Conservation (phyloP, 2,888 invertebrate species). For the Unio pictorum region DNA sequence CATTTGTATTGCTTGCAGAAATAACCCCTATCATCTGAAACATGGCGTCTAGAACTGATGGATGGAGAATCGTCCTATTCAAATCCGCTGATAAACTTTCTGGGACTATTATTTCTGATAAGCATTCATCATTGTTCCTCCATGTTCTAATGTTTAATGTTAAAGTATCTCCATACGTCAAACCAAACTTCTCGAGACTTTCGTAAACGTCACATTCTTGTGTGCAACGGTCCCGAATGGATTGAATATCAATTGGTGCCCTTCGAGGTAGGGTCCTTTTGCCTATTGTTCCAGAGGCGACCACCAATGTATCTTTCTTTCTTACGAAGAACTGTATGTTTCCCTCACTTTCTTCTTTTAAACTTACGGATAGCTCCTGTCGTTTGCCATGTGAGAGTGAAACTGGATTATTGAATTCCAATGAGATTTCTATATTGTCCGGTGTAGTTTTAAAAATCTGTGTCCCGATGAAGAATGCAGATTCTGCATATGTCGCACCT, state of each 20-base stretch:
- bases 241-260: slow-evolving; percentile 6
- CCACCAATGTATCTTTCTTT: neutral
- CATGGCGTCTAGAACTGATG: slow-evolving; percentile 44
- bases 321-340: neutral
- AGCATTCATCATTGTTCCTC: slow-evolving; percentile 30
- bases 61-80: slow-evolving; percentile 36
- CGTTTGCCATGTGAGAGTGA: slow-evolving; percentile 1
- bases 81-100: slow-evolving; percentile 26
- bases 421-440: neutral
- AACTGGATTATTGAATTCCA: neutral
- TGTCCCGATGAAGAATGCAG: slow-evolving; percentile 27
- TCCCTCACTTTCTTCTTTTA: too few relatives aligned
- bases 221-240: slow-evolving; percentile 16
- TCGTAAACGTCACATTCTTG: slow-evolving; percentile 17
- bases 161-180: slow-evolving; percentile 28
- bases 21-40: slow-evolving; percentile 40
- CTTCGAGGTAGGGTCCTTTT: too few relatives aligned
- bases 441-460: neutral
- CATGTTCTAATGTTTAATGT: slow-evolving; percentile 23
- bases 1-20: slow-evolving; percentile 17
- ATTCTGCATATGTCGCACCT: slow-evolving; percentile 39
- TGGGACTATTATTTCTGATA: slow-evolving; percentile 32
- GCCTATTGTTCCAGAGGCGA: too few relatives aligned
- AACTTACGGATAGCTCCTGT: neutral
- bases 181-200: slow-evolving; percentile 18